A percentile compares a stretch with the other conserved stretches of the same genome.
Conservation (phyloP, 2,888 invertebrate species). For the Limnephilus marmoratus region DNA sequence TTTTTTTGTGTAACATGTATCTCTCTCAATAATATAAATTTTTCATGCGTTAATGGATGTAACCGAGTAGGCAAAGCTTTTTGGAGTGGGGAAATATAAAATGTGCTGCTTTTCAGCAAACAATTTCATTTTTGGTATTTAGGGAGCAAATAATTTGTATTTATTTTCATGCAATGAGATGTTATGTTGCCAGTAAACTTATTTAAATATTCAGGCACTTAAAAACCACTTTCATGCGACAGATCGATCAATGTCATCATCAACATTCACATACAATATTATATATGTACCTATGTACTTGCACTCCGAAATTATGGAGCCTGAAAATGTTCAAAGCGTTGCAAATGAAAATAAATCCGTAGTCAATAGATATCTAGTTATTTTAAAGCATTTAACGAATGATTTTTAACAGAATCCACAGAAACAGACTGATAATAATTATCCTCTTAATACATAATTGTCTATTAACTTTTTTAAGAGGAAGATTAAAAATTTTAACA, state of each 20-base stretch:
- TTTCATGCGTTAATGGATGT: neutral
- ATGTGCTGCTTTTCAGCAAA: neutral
- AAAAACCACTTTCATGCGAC: neutral
- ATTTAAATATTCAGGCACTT: neutral
- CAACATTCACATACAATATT: neutral
- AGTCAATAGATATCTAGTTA: too few species aligned
- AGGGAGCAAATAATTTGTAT: neutral
- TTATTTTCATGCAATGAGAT: neutral
- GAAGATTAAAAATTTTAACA: too few species aligned
- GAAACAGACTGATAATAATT: too few species aligned
- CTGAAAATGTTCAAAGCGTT: neutral
- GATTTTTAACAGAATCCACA: too few species aligned
- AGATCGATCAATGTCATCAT: conserved; percentile 17
- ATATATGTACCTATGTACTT: neutral
- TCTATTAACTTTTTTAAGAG: too few species aligned
- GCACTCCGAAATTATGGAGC: neutral
- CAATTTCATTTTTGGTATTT: neutral
- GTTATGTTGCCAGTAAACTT: neutral
- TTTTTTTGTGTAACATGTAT: neutral
- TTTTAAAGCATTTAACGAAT: too few species aligned
- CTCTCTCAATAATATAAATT: neutral
- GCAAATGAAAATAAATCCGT: neutral
- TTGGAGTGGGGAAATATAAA: neutral
- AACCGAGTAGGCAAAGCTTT: neutral
- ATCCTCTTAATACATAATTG: too few species aligned